phyloP scores from a whole-genome alignment of 1,140 invertebrate genomes.

The Calephelis virginiensis region DNA sequence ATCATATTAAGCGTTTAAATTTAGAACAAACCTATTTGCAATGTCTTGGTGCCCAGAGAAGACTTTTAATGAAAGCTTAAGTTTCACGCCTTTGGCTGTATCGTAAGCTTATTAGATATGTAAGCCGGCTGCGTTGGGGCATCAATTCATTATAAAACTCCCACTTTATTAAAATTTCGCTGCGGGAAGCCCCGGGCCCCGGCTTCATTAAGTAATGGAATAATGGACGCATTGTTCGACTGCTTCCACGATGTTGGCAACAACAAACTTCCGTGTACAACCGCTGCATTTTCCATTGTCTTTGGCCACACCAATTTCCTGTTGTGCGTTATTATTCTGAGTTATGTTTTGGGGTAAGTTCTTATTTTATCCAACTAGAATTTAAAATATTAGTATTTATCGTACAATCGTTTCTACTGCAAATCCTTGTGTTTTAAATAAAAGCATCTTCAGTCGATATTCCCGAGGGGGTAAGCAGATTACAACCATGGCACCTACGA shows the following conservation, averaged over 20 bases:
- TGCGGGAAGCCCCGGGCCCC: constrained; percentile 24
- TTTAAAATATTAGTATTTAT: too few relatives aligned
- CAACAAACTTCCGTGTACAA: constrained; percentile 38
- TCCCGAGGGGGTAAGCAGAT: too few relatives aligned
- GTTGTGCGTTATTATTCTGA: constrained; percentile 1
- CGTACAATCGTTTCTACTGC: too few relatives aligned
- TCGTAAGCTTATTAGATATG: constrained; percentile 13
- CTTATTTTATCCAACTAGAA: too few relatives aligned
- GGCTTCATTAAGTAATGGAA: constrained; percentile 47
- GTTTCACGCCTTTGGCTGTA: constrained; percentile 6
- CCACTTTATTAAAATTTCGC: constrained; percentile 41
- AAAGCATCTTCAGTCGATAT: too few relatives aligned
- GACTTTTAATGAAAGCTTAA: constrained; percentile 9
- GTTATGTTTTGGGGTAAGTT: background rate
- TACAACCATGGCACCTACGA: too few relatives aligned
- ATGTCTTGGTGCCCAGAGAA: background rate
- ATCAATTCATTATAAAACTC: constrained; percentile 24
- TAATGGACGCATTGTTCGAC: constrained; percentile 48
- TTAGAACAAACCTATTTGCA: too few relatives aligned
- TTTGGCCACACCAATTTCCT: constrained; percentile 20
- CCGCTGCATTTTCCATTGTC: constrained; percentile 36
- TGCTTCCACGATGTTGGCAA: constrained; percentile 31
- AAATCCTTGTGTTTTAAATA: too few relatives aligned
- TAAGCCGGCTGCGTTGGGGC: constrained; percentile 12
- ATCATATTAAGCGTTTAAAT: too few relatives aligned